phyloP scores from a whole-genome alignment of 2,797 vertebrate species.

The Thaleichthys pacificus region DNA sequence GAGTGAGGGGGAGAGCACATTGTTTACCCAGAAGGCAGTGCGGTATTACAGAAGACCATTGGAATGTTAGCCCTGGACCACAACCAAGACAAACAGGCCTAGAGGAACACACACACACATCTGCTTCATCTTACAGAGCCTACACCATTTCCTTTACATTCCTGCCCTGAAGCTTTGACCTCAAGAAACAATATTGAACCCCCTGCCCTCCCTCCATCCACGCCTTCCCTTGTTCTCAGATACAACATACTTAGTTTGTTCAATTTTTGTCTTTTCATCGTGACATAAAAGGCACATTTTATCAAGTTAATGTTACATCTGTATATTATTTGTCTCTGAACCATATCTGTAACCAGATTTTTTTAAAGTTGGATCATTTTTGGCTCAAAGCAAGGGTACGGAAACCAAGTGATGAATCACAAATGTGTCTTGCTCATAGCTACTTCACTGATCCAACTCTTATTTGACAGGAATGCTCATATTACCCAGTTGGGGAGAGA shows the following conservation, averaged over 20 bases:
- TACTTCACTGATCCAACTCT: slow-evolving; percentile 33
- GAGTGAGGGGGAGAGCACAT: slow-evolving; percentile 65
- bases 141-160: slow-evolving; percentile 56
- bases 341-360: not conserved
- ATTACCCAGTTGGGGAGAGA: slow-evolving; percentile 60
- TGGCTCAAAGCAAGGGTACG: not conserved
- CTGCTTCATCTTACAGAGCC: slow-evolving; percentile 30
- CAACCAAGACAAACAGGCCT: slow-evolving; percentile 57
- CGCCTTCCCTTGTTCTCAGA: slow-evolving; percentile 5
- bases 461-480: slow-evolving; percentile 36
- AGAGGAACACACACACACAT: slow-evolving; percentile 33
- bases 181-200: slow-evolving; percentile 19
- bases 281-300: not conserved
- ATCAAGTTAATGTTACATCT: no score
- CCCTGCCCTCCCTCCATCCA: slow-evolving; percentile 8
- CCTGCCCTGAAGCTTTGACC: slow-evolving; percentile 42
- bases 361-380: slow-evolving; percentile 6
- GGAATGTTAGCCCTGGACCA: slow-evolving; percentile 76
- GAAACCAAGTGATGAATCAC: slow-evolving; percentile 35
- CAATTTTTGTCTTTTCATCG: not conserved
- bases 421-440: slow-evolving; percentile 15
- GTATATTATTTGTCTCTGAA: no score
- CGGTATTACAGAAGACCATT: slow-evolving; percentile 64
- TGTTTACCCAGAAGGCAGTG: slow-evolving; percentile 69
- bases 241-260: not conserved